A percentile compares a stretch with the other conserved stretches of the same genome.
Evolutionary conservation across 2,113 vertebrate genomes (phyloP).

Genomic region (Daphoenositta chrysoptera): DNA sequence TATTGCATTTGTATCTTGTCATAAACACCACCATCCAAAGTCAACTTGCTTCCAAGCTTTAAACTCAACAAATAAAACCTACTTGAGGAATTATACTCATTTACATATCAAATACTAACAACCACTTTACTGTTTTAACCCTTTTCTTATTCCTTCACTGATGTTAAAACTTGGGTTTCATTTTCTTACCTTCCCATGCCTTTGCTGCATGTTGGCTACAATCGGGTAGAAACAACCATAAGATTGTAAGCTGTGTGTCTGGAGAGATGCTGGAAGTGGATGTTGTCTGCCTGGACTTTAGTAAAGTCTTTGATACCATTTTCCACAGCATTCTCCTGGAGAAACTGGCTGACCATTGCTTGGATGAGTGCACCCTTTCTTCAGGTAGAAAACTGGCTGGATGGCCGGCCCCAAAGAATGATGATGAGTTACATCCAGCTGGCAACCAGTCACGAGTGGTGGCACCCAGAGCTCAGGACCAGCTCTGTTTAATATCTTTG

Average conservation of each 20-base stretch:
- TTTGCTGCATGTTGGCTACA: background rate
- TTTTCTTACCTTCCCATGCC: background rate
- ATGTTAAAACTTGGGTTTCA: background rate
- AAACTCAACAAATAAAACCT: background rate
- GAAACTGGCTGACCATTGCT: background rate
- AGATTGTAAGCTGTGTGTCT: background rate
- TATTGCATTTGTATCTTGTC: background rate
- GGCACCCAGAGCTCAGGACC: background rate
- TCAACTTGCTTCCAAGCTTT: background rate
- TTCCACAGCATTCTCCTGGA: background rate
- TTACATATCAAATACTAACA: background rate
- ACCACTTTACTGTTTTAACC: background rate
- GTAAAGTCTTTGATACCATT: background rate
- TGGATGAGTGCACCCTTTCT: background rate
- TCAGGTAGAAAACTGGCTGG: background rate
- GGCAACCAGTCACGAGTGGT: background rate
- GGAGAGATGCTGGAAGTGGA: background rate
- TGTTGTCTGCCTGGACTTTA: background rate
- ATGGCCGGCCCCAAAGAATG: background rate
- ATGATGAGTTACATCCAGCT: background rate
- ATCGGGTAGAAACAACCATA: background rate
- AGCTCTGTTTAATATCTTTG: background rate
- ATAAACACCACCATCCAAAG: background rate
- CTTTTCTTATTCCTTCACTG: background rate
- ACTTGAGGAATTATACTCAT: background rate